Evolutionary conservation across 2,113 vertebrate genomes (phyloP).

Genomic region (Dasypus novemcinctus): DNA sequence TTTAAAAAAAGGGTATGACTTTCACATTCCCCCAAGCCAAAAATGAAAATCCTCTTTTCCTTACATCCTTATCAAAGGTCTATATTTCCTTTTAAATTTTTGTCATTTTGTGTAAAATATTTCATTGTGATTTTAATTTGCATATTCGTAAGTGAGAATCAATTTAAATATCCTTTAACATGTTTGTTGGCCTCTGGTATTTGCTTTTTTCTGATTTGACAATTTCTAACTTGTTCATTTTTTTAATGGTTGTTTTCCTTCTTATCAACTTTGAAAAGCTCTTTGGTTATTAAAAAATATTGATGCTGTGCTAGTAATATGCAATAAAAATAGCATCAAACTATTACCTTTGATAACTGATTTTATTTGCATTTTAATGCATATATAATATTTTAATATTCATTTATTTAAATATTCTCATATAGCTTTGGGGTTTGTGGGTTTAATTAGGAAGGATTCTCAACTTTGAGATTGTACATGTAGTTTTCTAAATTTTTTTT

Average conservation of each 20-base stretch:
- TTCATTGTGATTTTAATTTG: constrained; percentile 25
- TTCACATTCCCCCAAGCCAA: neutral
- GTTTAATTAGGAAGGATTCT: neutral
- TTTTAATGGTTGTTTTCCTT: neutral
- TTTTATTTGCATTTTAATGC: neutral
- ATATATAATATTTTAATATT: neutral
- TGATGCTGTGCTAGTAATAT: neutral
- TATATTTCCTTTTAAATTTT: neutral
- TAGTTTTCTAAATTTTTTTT: neutral
- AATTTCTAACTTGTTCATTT: neutral
- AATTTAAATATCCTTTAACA: neutral
- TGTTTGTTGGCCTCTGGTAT: neutral
- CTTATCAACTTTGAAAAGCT: constrained; percentile 8
- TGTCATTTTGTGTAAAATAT: neutral
- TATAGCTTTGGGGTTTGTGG: neutral
- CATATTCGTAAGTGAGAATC: neutral
- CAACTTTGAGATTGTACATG: neutral
- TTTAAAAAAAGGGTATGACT: neutral
- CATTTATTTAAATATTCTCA: neutral
- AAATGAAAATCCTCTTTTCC: neutral
- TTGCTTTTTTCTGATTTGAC: neutral
- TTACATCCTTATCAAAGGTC: neutral
- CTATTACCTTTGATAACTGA: neutral
- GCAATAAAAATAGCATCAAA: neutral
- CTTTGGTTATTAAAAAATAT: neutral